These are phyloP conservation scores for Bos javanicus DNA, from an alignment of 2,113 vertebrate genomes.

Conservation along the genomic window DNA sequence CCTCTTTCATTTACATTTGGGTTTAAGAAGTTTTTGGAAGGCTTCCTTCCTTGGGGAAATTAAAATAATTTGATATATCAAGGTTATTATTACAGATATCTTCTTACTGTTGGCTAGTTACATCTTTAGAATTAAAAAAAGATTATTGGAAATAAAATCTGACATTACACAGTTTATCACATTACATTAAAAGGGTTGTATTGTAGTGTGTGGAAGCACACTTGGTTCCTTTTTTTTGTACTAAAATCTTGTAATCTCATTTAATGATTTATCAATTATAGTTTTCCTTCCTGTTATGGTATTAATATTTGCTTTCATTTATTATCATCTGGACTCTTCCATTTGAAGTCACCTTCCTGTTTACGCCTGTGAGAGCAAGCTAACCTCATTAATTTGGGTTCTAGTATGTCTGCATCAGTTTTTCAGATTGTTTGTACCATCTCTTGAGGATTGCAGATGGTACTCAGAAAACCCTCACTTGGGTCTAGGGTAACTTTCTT, in stretches of 20 bases:
- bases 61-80: slow-evolving; percentile 8
- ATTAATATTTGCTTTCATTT: not conserved
- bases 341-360: slow-evolving; percentile 25
- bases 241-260: not conserved
- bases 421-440: not conserved
- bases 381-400: not conserved
- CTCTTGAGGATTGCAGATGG: not conserved
- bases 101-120: not conserved
- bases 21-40: not conserved
- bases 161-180: not conserved
- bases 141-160: not conserved
- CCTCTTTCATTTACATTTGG: not conserved
- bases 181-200: not conserved
- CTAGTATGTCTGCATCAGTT: not conserved
- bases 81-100: not conserved
- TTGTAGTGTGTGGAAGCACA: not conserved
- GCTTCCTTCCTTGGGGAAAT: not conserved
- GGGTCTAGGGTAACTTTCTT: not conserved
- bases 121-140: not conserved
- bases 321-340: not conserved
- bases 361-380: not conserved
- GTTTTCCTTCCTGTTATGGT: not conserved
- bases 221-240: not conserved
- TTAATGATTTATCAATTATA: not conserved
- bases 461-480: not conserved